phyloP scores from a whole-genome alignment of 2,113 vertebrate species.

The Megaceryle torquata region DNA sequence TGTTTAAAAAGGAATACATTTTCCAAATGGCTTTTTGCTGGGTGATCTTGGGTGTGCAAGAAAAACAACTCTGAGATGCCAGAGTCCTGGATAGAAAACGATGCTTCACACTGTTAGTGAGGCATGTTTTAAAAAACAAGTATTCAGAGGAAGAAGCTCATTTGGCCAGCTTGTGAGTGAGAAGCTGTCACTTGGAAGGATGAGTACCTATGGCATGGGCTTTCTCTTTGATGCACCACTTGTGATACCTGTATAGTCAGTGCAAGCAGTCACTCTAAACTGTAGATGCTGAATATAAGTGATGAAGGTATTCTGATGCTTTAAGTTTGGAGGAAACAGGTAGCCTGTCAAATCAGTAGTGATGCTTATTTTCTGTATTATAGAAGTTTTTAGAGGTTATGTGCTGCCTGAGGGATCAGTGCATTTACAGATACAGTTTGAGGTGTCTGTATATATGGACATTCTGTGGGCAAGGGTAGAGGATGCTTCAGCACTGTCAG shows the following conservation, averaged over 20 bases:
- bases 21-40: background rate
- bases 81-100: background rate
- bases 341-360: background rate
- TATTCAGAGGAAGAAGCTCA: background rate
- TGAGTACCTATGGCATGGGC: background rate
- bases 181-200: rapidly evolving
- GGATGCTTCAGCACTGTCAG: background rate
- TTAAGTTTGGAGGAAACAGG: background rate
- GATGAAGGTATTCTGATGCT: background rate
- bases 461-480: background rate
- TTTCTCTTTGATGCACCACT: background rate
- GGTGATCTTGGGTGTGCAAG: background rate
- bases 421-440: background rate
- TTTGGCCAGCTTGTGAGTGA: background rate
- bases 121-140: background rate
- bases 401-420: background rate
- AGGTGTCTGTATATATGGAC: background rate
- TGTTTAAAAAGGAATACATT: background rate
- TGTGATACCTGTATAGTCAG: background rate
- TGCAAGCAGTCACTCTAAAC: background rate
- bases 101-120: background rate
- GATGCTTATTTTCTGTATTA: background rate
- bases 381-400: background rate
- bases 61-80: background rate
- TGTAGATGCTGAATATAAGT: background rate